Conservation (phyloP, 1,140 invertebrate species). For the Pectinophora gossypiella region DNA sequence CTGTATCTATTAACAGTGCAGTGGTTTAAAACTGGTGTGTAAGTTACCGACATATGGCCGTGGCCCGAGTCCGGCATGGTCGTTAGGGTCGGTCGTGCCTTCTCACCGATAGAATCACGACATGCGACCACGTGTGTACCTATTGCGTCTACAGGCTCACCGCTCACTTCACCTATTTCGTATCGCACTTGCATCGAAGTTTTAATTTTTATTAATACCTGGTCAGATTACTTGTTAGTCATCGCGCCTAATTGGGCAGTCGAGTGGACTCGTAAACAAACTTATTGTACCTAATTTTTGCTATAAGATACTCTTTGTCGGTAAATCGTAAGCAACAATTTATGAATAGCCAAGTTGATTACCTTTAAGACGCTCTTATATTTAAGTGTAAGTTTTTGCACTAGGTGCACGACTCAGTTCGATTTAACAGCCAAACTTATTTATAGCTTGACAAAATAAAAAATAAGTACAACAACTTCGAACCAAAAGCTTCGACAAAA, state of each 20-base stretch:
- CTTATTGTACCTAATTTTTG: neutral
- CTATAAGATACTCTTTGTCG: too few species aligned
- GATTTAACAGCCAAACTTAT: too few species aligned
- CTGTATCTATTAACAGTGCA: slow-evolving; percentile 35
- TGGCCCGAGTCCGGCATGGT: slow-evolving; percentile 39
- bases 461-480: too few species aligned
- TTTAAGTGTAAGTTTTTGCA: too few species aligned
- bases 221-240: slow-evolving; percentile 31
- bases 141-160: slow-evolving; percentile 52
- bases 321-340: too few species aligned
- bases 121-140: slow-evolving; percentile 56
- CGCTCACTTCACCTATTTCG: slow-evolving; percentile 61
- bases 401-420: too few species aligned
- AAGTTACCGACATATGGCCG: slow-evolving; percentile 62
- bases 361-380: too few species aligned
- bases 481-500: too few species aligned
- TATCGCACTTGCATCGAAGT: slow-evolving; percentile 35
- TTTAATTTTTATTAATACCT: slow-evolving; percentile 30
- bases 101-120: slow-evolving; percentile 56
- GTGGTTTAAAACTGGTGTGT: slow-evolving; percentile 54
- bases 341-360: too few species aligned
- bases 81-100: slow-evolving; percentile 41
- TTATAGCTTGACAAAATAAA: too few species aligned
- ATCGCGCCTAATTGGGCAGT: slow-evolving; percentile 25
- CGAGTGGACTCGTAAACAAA: neutral